Conservation (phyloP, 2,113 vertebrate genomes). For the Dunckerocampus dactyliophorus region DNA sequence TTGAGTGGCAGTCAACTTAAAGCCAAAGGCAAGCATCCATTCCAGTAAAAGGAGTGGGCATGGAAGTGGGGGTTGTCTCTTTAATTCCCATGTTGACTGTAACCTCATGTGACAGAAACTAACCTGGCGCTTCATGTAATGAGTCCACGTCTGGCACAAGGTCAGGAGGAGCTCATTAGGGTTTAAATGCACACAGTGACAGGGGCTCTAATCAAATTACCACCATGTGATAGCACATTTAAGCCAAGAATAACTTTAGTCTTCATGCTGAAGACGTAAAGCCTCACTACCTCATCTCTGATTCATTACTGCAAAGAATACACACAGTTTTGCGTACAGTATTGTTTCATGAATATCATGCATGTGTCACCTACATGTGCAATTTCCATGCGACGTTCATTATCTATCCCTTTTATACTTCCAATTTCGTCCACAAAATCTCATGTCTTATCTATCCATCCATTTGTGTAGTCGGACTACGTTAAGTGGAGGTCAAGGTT, state of each 20-base stretch:
- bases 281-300: background rate
- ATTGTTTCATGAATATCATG: background rate
- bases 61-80: background rate
- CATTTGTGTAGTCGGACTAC: background rate
- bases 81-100: slow-evolving; percentile 32
- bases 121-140: slow-evolving; percentile 49
- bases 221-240: slow-evolving; percentile 4
- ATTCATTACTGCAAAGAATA: background rate
- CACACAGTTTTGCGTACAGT: background rate
- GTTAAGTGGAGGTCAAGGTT: slow-evolving; percentile 2
- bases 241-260: slow-evolving; percentile 1
- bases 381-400: background rate
- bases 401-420: background rate
- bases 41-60: background rate
- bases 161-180: slow-evolving; percentile 45
- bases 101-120: slow-evolving; percentile 59
- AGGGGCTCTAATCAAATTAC: slow-evolving; percentile 6
- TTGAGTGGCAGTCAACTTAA: background rate
- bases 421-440: background rate
- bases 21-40: slow-evolving; percentile 17
- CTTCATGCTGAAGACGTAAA: background rate
- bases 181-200: slow-evolving; percentile 12
- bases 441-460: background rate
- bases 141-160: slow-evolving; percentile 35
- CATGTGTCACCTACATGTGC: background rate